Conservation (phyloP, 2,797 vertebrate genomes). For the Pangasius larnaudii region DNA sequence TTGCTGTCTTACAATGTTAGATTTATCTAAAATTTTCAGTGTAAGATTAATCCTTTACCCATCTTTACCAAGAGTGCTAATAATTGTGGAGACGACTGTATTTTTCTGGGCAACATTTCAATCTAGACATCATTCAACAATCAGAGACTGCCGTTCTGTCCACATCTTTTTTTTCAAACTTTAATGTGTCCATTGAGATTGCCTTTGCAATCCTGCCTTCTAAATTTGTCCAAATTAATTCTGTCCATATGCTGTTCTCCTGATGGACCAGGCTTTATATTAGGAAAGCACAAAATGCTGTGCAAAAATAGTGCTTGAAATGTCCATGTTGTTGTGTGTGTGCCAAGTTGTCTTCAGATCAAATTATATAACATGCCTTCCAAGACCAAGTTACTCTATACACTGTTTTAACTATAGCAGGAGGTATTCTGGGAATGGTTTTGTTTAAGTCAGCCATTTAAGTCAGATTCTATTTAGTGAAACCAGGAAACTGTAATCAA, state of each 20-base stretch:
- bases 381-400: background rate
- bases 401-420: background rate
- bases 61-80: background rate
- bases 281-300: background rate
- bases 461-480: background rate
- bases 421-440: background rate
- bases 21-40: background rate
- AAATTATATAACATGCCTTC: background rate
- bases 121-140: background rate
- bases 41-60: background rate
- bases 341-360: background rate
- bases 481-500: background rate
- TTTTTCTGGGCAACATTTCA: background rate
- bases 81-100: background rate
- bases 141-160: background rate
- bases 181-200: background rate
- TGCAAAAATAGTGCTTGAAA: background rate
- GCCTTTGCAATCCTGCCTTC: background rate
- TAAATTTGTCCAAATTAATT: slow-evolving; percentile 7
- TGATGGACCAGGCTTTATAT: background rate
- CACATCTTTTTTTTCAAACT: background rate
- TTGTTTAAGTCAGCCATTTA: background rate
- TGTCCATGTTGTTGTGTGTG: background rate
- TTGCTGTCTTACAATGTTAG: background rate
- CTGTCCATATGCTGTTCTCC: background rate